A percentile compares a stretch with the other conserved stretches of the same genome.
These are phyloP conservation scores for Limnephilus rhombicus DNA, from an alignment of 2,888 invertebrate species.

Conservation along the genomic window DNA sequence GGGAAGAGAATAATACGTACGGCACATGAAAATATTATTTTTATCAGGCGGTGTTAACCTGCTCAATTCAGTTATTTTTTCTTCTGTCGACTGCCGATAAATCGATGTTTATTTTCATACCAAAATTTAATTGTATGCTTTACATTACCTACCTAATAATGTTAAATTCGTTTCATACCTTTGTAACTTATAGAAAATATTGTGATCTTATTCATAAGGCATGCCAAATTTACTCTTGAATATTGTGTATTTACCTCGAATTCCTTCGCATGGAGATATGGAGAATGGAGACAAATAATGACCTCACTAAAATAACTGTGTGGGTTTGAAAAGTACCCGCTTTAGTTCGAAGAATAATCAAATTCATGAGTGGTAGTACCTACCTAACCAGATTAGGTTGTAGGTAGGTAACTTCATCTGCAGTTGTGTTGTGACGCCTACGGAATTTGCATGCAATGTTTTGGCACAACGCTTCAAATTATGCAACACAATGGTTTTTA, in stretches of 20 bases:
- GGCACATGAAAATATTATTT: not conserved
- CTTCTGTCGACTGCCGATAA: not conserved
- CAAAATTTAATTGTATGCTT: too few species aligned
- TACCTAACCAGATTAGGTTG: not conserved
- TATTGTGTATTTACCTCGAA: not conserved
- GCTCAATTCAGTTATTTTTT: too few species aligned
- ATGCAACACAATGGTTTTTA: not conserved
- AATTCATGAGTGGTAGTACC: too few species aligned
- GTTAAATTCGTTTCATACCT: not conserved
- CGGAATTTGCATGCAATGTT: not conserved
- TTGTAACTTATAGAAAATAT: not conserved
- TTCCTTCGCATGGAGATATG: not conserved
- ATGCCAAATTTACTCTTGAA: not conserved
- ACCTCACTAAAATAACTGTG: constrained; percentile 10
- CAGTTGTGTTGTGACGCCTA: not conserved
- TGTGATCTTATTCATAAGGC: not conserved
- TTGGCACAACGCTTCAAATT: too few species aligned
- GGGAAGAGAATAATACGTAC: not conserved
- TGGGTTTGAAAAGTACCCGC: not conserved
- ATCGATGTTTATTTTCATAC: too few species aligned
- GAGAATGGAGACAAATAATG: not conserved
- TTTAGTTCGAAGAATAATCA: not conserved
- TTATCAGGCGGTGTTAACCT: not conserved
- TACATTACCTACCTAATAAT: too few species aligned
- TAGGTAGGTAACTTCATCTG: not conserved